phyloP scores from a whole-genome alignment of 2,888 invertebrate genomes.

The Lasius platythorax region DNA sequence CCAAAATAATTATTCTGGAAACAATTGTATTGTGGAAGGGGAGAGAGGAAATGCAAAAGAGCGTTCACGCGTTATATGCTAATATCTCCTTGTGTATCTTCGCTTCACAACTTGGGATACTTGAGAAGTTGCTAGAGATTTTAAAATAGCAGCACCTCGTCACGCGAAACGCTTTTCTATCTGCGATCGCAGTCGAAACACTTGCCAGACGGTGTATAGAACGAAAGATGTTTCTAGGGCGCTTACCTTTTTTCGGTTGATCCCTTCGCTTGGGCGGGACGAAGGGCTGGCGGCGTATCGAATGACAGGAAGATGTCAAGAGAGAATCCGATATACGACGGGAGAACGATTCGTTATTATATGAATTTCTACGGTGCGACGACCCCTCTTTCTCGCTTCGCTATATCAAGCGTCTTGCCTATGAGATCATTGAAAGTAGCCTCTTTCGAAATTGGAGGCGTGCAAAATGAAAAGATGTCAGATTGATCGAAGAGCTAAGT shows the following conservation, averaged over 20 bases:
- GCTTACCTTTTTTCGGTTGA: conserved; percentile 72
- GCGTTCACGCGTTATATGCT: not conserved
- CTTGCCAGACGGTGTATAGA: conserved; percentile 69
- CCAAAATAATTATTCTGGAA: not conserved
- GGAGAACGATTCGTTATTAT: conserved; percentile 80
- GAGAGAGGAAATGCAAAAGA: not conserved
- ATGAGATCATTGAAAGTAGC: not conserved
- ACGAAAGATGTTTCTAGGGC: conserved; percentile 58
- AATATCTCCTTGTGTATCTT: not conserved
- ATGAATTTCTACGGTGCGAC: conserved; percentile 78
- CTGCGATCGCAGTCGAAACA: conserved; percentile 60
- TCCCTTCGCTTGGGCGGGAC: conserved; percentile 74
- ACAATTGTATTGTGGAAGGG: not conserved
- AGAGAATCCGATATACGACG: conserved; percentile 80
- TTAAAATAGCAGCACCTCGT: not conserved
- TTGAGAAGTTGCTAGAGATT: not conserved
- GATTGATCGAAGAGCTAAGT: not conserved
- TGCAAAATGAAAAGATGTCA: not conserved
- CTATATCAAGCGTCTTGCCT: conserved; percentile 10
- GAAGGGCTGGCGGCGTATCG: conserved; percentile 77
- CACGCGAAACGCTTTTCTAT: not conserved
- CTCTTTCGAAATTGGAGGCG: not conserved
- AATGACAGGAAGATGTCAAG: conserved; percentile 82
- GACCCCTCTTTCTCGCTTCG: conserved; percentile 61
- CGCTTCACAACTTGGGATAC: not conserved